Evolutionary conservation across 2,113 vertebrate genomes (phyloP), one percentile per base, ranked within the genome.

Genomic region (Xenus cinereus): DNA sequence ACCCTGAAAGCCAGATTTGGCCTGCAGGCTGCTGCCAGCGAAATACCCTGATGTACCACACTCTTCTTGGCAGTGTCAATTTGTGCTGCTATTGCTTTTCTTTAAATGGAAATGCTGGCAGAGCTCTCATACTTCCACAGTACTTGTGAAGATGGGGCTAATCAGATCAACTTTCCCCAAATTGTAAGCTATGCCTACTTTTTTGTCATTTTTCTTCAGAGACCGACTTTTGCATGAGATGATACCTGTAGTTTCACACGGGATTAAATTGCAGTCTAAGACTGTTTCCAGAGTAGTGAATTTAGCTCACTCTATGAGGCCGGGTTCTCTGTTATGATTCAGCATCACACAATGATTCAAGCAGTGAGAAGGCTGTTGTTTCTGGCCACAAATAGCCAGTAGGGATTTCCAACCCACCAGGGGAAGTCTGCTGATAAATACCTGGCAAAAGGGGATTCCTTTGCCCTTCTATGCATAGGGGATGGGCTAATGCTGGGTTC

Each of bases 171-270:
- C 80, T 94, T 94, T 71, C 66, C 77, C 68, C 66, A 72, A 32
- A 64, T 60, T 79, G 79, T 84, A 84, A 95, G 39, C 28, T 93
- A 14, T 84, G 63, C 84, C 72, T 94, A 48, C 39, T 39, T 89
- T 89, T 90, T 93, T 92, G 90, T 93, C 10, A 17, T 62, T 93
- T 89, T 94, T 77, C 43, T 96, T 94, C 68, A 59, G 89, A 92
- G 79, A 53, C 32, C 57, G 66, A 27, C 80, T 84, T 84, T n/a
- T 87, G 17, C 46, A 32, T 74, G 63, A 71, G 67, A 67, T 92
- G 62, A 86, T 74, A 86, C 68, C 43, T 66, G 60, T 81, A 81
- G 73, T 95, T 95, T 94, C 92, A 72, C 48, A 41, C 33, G 45
- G 62, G 80, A 91, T 96, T 93, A 82, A 95, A 84, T 89, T 94